These are phyloP conservation scores for Pseudorhombus dupliciocellatus DNA, from an alignment of 2,113 vertebrate species.

Conservation along the genomic window DNA sequence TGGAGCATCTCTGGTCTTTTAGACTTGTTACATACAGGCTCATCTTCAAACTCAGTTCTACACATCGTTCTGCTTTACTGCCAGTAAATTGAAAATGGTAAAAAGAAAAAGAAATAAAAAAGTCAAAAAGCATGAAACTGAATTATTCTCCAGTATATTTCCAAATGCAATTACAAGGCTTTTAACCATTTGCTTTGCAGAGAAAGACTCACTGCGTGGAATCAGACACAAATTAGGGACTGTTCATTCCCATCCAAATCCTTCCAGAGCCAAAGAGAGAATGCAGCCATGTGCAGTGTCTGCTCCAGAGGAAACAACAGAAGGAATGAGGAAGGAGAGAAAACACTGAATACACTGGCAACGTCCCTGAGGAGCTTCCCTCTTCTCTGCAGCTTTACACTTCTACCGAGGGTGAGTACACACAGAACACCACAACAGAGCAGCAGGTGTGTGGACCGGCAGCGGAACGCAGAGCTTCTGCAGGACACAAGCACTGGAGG, in stretches of 20 bases:
- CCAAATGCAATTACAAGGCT: conserved; percentile 47
- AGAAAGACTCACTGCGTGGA: conserved; percentile 21
- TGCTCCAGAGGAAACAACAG: background rate
- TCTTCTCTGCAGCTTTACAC: conserved; percentile 41
- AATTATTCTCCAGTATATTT: conserved; percentile 27
- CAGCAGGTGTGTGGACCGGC: background rate
- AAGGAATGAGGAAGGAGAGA: conserved; percentile 5
- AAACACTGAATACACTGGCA: conserved; percentile 24
- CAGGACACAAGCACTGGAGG: conserved; percentile 15
- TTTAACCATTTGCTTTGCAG: conserved; percentile 30
- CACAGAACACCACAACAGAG: conserved; percentile 8
- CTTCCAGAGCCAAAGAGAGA: conserved; percentile 1
- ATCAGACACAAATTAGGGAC: conserved; percentile 37
- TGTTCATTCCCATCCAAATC: background rate
- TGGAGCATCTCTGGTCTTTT: conserved; percentile 13
- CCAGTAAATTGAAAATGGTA: conserved; percentile 44
- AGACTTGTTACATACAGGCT: background rate
- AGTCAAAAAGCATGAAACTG: background rate
- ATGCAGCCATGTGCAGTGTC: background rate
- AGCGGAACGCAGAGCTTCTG: conserved; percentile 5
- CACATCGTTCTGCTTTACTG: conserved; percentile 35
- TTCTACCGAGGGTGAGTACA: conserved; percentile 25
- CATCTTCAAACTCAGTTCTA: background rate
- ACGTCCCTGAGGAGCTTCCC: conserved; percentile 31
- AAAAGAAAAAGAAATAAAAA: background rate